phyloP scores from a whole-genome alignment of 2,797 vertebrate genomes.

The Remorina albescens region DNA sequence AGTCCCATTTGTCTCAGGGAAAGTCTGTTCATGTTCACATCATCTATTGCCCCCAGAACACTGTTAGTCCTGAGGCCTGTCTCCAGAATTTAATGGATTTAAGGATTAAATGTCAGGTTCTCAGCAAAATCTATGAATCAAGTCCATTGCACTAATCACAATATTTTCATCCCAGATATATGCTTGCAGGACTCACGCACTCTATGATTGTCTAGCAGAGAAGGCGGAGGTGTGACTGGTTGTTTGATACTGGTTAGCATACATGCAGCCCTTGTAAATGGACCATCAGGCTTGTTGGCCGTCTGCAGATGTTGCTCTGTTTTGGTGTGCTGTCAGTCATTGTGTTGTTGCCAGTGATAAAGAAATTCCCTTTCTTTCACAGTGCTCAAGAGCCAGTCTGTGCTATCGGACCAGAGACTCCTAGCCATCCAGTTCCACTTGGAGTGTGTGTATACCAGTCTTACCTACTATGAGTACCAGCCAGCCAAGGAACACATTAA shows the following conservation, averaged over 20 bases:
- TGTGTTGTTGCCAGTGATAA: background rate
- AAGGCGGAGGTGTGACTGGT: background rate
- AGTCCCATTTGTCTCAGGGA: too few species aligned
- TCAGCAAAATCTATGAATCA: too few species aligned
- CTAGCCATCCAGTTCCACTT: slow-evolving; percentile 92
- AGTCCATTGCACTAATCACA: too few species aligned
- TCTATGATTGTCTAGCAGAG: too few species aligned
- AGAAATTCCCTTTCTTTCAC: slow-evolving; percentile 7
- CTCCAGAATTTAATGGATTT: too few species aligned
- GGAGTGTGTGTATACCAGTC: slow-evolving; percentile 89
- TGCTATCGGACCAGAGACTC: slow-evolving; percentile 80
- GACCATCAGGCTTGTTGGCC: background rate
- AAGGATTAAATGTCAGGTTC: too few species aligned
- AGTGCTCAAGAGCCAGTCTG: slow-evolving; percentile 81
- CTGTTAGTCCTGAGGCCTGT: too few species aligned
- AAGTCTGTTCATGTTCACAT: too few species aligned
- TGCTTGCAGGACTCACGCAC: too few species aligned
- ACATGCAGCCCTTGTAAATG: background rate
- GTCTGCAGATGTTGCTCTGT: background rate
- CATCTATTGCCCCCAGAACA: too few species aligned
- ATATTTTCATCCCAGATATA: too few species aligned
- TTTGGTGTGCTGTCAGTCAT: background rate
- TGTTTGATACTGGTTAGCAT: background rate
- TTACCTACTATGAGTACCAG: slow-evolving; percentile 93
- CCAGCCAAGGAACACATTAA: slow-evolving; percentile 89